phyloP scores from a whole-genome alignment of 1,140 invertebrate genomes.

The Sogatella furcifera region DNA sequence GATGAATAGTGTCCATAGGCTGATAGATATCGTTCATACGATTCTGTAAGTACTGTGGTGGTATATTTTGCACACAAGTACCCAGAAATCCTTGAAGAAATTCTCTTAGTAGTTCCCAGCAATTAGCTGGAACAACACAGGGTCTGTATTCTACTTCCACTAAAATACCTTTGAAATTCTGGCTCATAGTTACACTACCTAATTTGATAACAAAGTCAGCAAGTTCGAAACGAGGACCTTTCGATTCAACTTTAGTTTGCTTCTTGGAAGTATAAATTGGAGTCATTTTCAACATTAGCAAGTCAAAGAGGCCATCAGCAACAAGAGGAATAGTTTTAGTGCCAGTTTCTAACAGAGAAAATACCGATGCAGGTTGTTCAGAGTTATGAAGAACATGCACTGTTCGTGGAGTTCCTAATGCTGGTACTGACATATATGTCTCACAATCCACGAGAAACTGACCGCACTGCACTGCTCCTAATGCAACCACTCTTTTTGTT shows the following conservation, averaged over 20 bases:
- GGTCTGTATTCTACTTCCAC: constrained; percentile 92
- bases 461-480: constrained; percentile 77
- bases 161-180: constrained; percentile 88
- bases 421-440: constrained; percentile 70
- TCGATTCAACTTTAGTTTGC: constrained; percentile 66
- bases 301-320: constrained; percentile 81
- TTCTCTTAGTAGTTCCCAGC: constrained; percentile 87
- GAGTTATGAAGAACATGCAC: constrained; percentile 90
- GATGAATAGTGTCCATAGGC: constrained; percentile 84
- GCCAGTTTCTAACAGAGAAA: constrained; percentile 81
- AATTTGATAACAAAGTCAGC: constrained; percentile 92
- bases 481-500: constrained; percentile 68
- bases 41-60: constrained; percentile 40
- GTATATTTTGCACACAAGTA: constrained; percentile 50
- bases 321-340: constrained; percentile 75
- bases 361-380: constrained; percentile 88
- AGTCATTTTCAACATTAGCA: constrained; percentile 80
- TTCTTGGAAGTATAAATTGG: constrained; percentile 82
- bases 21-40: constrained; percentile 80
- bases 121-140: constrained; percentile 72
- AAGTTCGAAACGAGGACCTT: constrained; percentile 84
- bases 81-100: constrained; percentile 88
- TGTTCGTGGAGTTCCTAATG: constrained; percentile 39
- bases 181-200: constrained; percentile 82
- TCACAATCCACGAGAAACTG: constrained; percentile 92